Conservation (phyloP, 2,113 vertebrate genomes). For the Cephalopholis sonnerati region DNA sequence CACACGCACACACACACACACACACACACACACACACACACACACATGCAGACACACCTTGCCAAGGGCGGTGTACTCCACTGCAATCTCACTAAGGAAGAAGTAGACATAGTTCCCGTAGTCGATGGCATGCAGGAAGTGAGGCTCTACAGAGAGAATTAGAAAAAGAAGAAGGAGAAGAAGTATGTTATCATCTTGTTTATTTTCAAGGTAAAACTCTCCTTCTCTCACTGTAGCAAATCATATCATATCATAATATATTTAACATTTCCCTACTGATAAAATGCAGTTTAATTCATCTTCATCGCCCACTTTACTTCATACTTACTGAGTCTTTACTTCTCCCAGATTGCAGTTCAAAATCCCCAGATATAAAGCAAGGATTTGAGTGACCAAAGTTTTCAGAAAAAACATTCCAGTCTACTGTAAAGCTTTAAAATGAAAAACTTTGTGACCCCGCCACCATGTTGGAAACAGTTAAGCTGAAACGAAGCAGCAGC, state of each 20-base stretch:
- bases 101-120: conserved; percentile 92
- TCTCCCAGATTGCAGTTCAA: neutral
- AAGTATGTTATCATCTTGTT: neutral
- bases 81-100: conserved; percentile 93
- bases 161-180: neutral
- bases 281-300: neutral
- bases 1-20: neutral
- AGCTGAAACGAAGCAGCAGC: too few relatives aligned
- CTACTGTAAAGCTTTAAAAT: too few relatives aligned
- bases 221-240: neutral
- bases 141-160: conserved; percentile 85
- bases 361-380: neutral
- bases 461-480: too few relatives aligned
- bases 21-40: conserved; percentile 12
- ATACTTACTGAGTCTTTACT: neutral
- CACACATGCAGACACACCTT: conserved; percentile 81
- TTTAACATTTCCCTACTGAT: neutral
- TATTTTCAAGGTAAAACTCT: neutral
- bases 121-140: conserved; percentile 91
- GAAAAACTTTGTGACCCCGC: too few relatives aligned
- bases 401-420: too few relatives aligned
- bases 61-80: conserved; percentile 90
- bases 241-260: too few relatives aligned
- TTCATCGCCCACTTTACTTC: neutral
- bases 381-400: too few relatives aligned